Percentiles rank a stretch among this genome's conserved stretches.
These are phyloP conservation scores for Chromis chromis DNA, from an alignment of 2,797 vertebrate genomes.

Conservation along the genomic window DNA sequence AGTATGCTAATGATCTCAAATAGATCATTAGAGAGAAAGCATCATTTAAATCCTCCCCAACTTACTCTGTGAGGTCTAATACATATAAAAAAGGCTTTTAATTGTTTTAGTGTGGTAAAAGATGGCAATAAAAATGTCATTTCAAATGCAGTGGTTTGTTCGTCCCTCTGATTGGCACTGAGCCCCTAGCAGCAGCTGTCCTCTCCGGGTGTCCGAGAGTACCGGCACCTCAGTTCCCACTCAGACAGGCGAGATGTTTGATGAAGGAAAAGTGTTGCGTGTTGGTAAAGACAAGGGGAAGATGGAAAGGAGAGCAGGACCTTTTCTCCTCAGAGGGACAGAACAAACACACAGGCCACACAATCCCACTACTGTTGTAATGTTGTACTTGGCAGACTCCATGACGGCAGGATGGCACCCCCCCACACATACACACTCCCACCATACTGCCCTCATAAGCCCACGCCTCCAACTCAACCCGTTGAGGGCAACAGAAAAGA, in stretches of 20 bases:
- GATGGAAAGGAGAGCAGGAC: conserved; percentile 61
- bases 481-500: conserved; percentile 68
- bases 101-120: conserved; percentile 14
- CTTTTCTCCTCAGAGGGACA: conserved; percentile 62
- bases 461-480: conserved; percentile 59
- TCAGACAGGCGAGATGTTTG: conserved; percentile 65
- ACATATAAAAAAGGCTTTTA: conserved; percentile 35
- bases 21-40: background rate
- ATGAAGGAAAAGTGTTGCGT: conserved; percentile 47
- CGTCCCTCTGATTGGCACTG: conserved; percentile 35
- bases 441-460: conserved; percentile 45
- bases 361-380: conserved; percentile 81
- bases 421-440: conserved; percentile 31
- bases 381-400: conserved; percentile 79
- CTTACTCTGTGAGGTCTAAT: conserved; percentile 35
- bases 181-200: conserved; percentile 32
- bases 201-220: conserved; percentile 31
- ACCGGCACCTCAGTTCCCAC: conserved; percentile 42
- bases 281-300: conserved; percentile 50
- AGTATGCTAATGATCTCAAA: background rate
- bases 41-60: conserved; percentile 1
- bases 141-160: conserved; percentile 40
- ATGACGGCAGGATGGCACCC: conserved; percentile 68
- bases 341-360: conserved; percentile 72
- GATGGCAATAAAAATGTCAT: conserved; percentile 61